Conservation (phyloP, 2,888 invertebrate species). For the Pheosia tremula region DNA sequence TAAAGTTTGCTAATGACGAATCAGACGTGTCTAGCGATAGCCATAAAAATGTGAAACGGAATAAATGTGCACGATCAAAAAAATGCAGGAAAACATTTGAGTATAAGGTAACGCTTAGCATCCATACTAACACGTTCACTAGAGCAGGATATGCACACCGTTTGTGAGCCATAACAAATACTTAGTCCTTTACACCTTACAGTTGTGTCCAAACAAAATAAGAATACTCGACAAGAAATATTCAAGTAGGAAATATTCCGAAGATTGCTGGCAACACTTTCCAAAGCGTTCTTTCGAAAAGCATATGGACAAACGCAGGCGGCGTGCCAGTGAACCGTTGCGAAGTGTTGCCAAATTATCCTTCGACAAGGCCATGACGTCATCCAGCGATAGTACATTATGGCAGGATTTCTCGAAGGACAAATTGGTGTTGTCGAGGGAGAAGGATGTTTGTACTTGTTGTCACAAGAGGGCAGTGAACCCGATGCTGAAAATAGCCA, state of each 20-base stretch:
- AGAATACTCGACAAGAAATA: slow-evolving; percentile 19
- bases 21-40: slow-evolving; percentile 33
- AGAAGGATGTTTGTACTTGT: slow-evolving; percentile 33
- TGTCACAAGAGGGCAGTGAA: slow-evolving; percentile 45
- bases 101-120: slow-evolving; percentile 34
- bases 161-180: neutral
- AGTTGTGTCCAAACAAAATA: slow-evolving; percentile 13
- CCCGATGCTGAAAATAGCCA: slow-evolving; percentile 65
- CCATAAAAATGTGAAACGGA: slow-evolving; percentile 45
- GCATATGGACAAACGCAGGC: slow-evolving; percentile 22
- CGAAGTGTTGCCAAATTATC: slow-evolving; percentile 35
- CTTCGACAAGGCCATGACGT: slow-evolving; percentile 18
- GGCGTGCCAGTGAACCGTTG: slow-evolving; percentile 50
- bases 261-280: slow-evolving; percentile 40
- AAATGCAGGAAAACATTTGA: slow-evolving; percentile 39
- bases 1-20: slow-evolving; percentile 65
- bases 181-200: neutral
- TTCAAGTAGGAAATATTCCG: slow-evolving; percentile 41
- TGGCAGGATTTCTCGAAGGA: slow-evolving; percentile 41
- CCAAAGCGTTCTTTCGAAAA: slow-evolving; percentile 34
- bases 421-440: neutral
- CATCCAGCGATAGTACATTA: slow-evolving; percentile 29
- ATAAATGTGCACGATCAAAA: slow-evolving; percentile 41
- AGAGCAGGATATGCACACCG: neutral
- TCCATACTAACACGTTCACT: neutral